A percentile compares a stretch with the other conserved stretches of the same genome.
phyloP scores from a whole-genome alignment of 1,140 invertebrate species.

The Tachypleus tridentatus region DNA sequence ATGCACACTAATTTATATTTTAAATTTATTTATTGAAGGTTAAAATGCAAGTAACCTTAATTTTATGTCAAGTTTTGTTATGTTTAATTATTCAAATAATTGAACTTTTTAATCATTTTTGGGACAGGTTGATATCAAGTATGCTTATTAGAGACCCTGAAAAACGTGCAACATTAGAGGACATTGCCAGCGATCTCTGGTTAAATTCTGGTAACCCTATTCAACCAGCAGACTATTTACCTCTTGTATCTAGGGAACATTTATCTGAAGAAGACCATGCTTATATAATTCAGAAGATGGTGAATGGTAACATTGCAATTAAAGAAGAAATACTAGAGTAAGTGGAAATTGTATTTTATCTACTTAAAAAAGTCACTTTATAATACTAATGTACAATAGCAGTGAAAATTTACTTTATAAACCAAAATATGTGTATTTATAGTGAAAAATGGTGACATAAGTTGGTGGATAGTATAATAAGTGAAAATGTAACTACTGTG shows the following conservation, averaged over 20 bases:
- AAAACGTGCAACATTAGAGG: slow-evolving; percentile 68
- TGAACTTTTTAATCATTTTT: slow-evolving; percentile 2
- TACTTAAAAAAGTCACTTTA: no score
- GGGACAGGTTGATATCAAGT: slow-evolving; percentile 62
- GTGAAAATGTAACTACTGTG: no score
- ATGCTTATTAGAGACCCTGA: slow-evolving; percentile 91
- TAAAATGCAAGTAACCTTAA: no score
- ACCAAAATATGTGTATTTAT: no score
- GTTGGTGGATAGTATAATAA: no score
- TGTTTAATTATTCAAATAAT: not conserved
- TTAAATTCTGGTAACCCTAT: slow-evolving; percentile 32
- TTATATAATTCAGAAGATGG: slow-evolving; percentile 90
- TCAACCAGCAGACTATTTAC: slow-evolving; percentile 46
- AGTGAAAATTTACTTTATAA: no score
- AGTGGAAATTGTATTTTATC: slow-evolving; percentile 28
- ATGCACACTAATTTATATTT: no score
- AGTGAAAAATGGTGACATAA: no score
- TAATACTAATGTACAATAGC: no score
- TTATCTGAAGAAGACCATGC: slow-evolving; percentile 84
- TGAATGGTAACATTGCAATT: slow-evolving; percentile 82
- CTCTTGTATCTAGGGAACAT: slow-evolving; percentile 67
- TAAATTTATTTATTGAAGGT: no score
- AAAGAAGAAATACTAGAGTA: slow-evolving; percentile 86
- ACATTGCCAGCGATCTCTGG: slow-evolving; percentile 86
- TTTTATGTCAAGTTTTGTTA: no score